phyloP scores from a whole-genome alignment of 23 tunicate species.

The Diplosoma virens region DNA sequence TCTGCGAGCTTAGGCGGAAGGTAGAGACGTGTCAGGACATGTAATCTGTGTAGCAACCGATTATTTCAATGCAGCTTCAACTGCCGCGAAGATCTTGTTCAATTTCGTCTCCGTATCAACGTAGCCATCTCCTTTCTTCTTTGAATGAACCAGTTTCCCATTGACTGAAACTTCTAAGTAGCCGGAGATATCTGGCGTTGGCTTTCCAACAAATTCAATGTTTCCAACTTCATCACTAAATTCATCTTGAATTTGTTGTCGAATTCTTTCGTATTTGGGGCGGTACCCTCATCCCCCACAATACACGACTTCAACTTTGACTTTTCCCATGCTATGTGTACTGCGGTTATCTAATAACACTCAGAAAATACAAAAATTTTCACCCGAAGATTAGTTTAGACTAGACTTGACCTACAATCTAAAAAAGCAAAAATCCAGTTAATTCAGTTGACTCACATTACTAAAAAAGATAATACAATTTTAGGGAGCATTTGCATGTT shows the following conservation, averaged over 20 bases:
- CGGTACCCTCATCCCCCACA: conserved; percentile 89
- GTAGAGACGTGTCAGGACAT: too few relatives aligned
- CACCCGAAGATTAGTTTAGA: too few relatives aligned
- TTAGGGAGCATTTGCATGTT: too few relatives aligned
- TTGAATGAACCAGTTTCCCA: conserved; percentile 76
- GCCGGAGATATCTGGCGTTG: conserved; percentile 46
- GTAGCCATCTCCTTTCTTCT: conserved; percentile 89
- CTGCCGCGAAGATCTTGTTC: conserved; percentile 61
- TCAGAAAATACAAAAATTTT: too few relatives aligned
- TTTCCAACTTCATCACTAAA: conserved; percentile 12
- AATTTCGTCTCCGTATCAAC: conserved; percentile 59
- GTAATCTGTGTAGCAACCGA: too few relatives aligned
- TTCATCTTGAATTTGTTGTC: conserved; percentile 19
- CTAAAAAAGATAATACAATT: too few relatives aligned
- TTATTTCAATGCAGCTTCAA: conserved; percentile 35
- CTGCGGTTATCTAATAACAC: too few relatives aligned
- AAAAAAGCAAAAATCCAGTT: too few relatives aligned
- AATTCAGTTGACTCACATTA: too few relatives aligned
- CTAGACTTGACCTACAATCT: too few relatives aligned
- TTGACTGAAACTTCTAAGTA: conserved; percentile 61
- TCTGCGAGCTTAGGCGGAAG: too few relatives aligned
- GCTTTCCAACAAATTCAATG: not conserved
- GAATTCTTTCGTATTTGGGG: conserved; percentile 20
- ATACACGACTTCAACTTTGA: conserved; percentile 43
- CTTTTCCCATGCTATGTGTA: conserved; percentile 34